These are phyloP conservation scores for Myotis daubentonii DNA, from an alignment of 2,797 vertebrate genomes.

Conservation along the genomic window DNA sequence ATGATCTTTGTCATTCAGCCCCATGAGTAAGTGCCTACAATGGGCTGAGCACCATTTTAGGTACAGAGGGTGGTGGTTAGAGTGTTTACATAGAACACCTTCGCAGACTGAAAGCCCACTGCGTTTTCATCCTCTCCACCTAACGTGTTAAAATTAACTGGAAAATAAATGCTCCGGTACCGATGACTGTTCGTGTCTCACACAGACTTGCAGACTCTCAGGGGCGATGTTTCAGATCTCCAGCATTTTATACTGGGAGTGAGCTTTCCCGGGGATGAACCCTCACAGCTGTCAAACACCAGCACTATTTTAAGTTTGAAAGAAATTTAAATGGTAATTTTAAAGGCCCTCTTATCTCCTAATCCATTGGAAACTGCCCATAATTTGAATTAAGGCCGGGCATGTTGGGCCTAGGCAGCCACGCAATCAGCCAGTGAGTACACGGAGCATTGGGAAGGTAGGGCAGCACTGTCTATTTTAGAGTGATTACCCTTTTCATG, in stretches of 20 bases:
- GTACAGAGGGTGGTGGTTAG: background rate
- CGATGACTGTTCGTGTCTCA: accelerated
- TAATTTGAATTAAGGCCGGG: constrained; percentile 13
- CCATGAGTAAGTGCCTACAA: background rate
- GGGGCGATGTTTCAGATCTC: background rate
- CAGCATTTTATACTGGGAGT: background rate
- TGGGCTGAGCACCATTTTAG: background rate
- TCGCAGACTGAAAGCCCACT: background rate
- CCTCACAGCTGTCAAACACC: background rate
- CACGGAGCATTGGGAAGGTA: background rate
- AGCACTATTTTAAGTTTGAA: background rate
- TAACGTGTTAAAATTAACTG: constrained; percentile 2
- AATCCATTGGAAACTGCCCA: background rate
- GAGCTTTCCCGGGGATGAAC: background rate
- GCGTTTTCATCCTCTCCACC: background rate
- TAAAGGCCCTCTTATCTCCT: background rate
- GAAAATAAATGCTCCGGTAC: background rate
- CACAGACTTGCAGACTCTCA: background rate
- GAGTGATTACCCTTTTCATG: background rate
- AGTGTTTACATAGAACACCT: background rate
- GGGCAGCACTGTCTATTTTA: background rate
- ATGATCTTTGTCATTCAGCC: background rate
- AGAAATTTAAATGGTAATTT: background rate
- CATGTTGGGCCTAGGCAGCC: background rate
- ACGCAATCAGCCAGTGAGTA: background rate